Percentiles rank a stretch among this genome's conserved stretches.
These are phyloP conservation scores for Zhengitettix transpicula DNA, from an alignment of 2,888 invertebrate genomes.

Conservation along the genomic window DNA sequence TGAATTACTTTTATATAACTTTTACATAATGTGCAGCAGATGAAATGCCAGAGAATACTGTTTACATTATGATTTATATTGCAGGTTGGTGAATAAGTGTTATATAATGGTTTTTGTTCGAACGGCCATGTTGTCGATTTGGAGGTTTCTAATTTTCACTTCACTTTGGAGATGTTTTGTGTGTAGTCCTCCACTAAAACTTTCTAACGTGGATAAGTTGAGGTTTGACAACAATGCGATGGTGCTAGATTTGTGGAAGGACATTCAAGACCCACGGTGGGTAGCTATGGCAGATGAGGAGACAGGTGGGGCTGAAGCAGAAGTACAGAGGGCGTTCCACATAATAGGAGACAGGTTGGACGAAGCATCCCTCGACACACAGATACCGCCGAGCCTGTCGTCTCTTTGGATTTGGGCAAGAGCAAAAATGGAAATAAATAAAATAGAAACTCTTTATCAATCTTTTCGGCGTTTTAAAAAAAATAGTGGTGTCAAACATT, in stretches of 20 bases:
- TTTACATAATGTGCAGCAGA: no score
- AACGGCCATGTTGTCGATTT: not conserved
- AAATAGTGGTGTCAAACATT: slow-evolving; percentile 24
- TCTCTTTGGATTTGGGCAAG: slow-evolving; percentile 43
- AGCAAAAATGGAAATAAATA: slow-evolving; percentile 39
- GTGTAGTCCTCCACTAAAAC: not conserved
- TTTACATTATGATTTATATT: no score
- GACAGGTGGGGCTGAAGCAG: slow-evolving; percentile 27
- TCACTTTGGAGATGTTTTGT: no score
- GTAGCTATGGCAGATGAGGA: slow-evolving; percentile 9
- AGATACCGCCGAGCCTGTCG: slow-evolving; percentile 7
- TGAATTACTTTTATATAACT: no score
- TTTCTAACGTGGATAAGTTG: slow-evolving; percentile 18
- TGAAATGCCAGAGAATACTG: no score
- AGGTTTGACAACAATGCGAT: slow-evolving; percentile 39
- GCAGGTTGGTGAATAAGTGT: no score
- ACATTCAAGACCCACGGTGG: slow-evolving; percentile 26
- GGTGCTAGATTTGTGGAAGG: slow-evolving; percentile 35
- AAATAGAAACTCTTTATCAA: slow-evolving; percentile 47
- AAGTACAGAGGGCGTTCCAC: slow-evolving; percentile 39
- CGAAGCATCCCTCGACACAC: slow-evolving; percentile 10
- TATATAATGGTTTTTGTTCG: slow-evolving; percentile 13
- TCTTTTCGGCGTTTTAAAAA: slow-evolving; percentile 43
- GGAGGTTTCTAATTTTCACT: not conserved
- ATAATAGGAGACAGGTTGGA: slow-evolving; percentile 36